Evolutionary conservation across 2,888 invertebrate species (phyloP).

Genomic region (Drosophila flavopinicola): DNA sequence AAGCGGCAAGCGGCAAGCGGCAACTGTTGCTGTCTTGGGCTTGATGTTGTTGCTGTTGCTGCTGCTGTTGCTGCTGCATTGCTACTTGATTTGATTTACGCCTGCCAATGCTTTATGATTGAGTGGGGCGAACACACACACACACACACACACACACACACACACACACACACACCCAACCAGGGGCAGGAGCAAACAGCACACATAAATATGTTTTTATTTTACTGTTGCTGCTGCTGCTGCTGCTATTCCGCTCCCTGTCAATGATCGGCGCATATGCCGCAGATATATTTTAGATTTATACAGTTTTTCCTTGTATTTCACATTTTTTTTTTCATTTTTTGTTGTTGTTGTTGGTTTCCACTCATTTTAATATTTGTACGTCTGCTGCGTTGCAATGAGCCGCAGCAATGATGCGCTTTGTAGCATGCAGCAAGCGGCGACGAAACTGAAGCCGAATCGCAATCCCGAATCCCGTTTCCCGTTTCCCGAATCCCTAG

Average conservation of each 20-base stretch:
- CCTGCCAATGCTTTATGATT: slow-evolving; percentile 79
- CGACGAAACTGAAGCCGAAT: too few relatives aligned
- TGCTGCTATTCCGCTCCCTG: slow-evolving; percentile 14
- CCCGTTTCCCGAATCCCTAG: slow-evolving; percentile 20
- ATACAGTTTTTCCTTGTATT: slow-evolving; percentile 41
- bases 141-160: slow-evolving; percentile 9
- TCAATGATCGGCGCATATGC: slow-evolving; percentile 68
- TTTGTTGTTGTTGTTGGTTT: slow-evolving; percentile 19
- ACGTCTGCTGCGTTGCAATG: slow-evolving; percentile 84
- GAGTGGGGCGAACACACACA: slow-evolving; percentile 63
- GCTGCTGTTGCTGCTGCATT: slow-evolving; percentile 44
- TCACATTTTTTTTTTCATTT: slow-evolving; percentile 12
- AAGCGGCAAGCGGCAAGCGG: slow-evolving; percentile 24
- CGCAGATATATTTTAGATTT: slow-evolving; percentile 67
- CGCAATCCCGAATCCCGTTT: too few relatives aligned
- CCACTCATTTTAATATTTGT: slow-evolving; percentile 71
- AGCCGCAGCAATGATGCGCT: slow-evolving; percentile 81
- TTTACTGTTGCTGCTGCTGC: slow-evolving; percentile 38
- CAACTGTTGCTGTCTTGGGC: slow-evolving; percentile 34
- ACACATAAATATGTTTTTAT: slow-evolving; percentile 68
- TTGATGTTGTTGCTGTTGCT: slow-evolving; percentile 10
- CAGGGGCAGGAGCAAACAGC: slow-evolving; percentile 49
- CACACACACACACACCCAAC: slow-evolving; percentile 3
- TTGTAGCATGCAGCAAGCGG: slow-evolving; percentile 66
- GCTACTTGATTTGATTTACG: slow-evolving; percentile 79